phyloP scores from a whole-genome alignment of 2,888 invertebrate genomes.

The Latrodectus elegans region DNA sequence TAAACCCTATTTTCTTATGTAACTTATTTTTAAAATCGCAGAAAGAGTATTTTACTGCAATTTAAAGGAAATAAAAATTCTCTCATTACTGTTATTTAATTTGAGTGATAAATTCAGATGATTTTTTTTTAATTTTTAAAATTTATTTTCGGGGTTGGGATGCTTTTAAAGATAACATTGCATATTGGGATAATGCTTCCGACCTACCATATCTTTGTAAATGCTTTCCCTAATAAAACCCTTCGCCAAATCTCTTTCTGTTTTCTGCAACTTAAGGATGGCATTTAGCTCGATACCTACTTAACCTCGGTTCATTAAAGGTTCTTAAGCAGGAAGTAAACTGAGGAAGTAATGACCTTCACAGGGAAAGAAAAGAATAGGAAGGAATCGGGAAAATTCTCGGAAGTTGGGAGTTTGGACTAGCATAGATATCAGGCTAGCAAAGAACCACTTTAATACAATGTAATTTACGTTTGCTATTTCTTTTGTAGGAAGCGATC shows the following conservation, averaged over 20 bases:
- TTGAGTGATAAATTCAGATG: too few relatives aligned
- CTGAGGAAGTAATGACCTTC: conserved; percentile 48
- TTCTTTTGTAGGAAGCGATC: conserved; percentile 65
- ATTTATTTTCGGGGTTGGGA: too few relatives aligned
- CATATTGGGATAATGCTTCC: background rate
- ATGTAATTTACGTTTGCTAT: conserved; percentile 68
- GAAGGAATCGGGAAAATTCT: conserved; percentile 36
- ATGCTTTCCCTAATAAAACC: conserved; percentile 21
- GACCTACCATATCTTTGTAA: background rate
- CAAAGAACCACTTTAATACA: conserved; percentile 66
- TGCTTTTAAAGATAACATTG: too few relatives aligned
- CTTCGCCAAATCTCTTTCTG: conserved; percentile 21
- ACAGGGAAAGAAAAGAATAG: conserved; percentile 35
- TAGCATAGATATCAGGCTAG: conserved; percentile 54
- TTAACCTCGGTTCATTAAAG: conserved; percentile 66
- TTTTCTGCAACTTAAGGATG: conserved; percentile 26
- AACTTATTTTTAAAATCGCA: too few relatives aligned
- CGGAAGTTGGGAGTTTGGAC: conserved; percentile 52
- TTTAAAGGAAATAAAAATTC: too few relatives aligned
- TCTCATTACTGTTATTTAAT: too few relatives aligned
- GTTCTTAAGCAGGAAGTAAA: conserved; percentile 57
- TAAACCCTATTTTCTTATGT: too few relatives aligned
- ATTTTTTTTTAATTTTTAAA: too few relatives aligned
- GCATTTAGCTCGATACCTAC: conserved; percentile 41
- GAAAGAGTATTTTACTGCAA: too few relatives aligned